Conservation (phyloP, 1,140 invertebrate genomes). For the Drosophila leontia region DNA sequence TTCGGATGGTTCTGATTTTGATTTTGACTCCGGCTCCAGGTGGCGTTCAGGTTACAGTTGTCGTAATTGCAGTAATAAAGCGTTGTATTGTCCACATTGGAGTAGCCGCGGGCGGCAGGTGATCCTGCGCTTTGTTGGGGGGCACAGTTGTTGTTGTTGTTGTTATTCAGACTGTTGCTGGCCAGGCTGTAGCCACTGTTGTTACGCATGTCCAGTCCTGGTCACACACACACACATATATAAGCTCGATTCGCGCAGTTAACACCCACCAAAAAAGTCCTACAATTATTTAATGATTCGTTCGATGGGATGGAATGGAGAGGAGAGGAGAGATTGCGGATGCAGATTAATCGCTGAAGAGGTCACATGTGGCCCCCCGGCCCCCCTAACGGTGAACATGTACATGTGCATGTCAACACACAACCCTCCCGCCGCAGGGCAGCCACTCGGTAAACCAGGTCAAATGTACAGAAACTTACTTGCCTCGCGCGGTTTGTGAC, state of each 20-base stretch:
- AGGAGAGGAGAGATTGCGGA: slow-evolving; percentile 25
- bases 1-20: slow-evolving; percentile 29
- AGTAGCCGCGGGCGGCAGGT: slow-evolving; percentile 41
- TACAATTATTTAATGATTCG: slow-evolving; percentile 46
- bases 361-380: slow-evolving; percentile 22
- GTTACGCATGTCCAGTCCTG: slow-evolving; percentile 61
- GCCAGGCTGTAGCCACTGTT: slow-evolving; percentile 46
- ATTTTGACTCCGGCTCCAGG: slow-evolving; percentile 44
- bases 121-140: slow-evolving; percentile 14
- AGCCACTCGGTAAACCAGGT: slow-evolving; percentile 35
- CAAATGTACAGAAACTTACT: slow-evolving; percentile 52
- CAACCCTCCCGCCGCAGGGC: background rate
- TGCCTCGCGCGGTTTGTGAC: slow-evolving; percentile 36
- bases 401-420: slow-evolving; percentile 21
- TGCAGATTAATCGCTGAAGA: slow-evolving; percentile 35
- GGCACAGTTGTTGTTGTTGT: slow-evolving; percentile 16
- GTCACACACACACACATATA: slow-evolving; percentile 18
- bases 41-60: slow-evolving; percentile 26
- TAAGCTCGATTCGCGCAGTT: slow-evolving; percentile 32
- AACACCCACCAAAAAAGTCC: slow-evolving; percentile 25
- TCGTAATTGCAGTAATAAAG: slow-evolving; percentile 65
- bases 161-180: slow-evolving; percentile 40
- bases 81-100: slow-evolving; percentile 57
- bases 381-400: slow-evolving; percentile 17
- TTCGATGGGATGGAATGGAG: slow-evolving; percentile 28